Evolutionary conservation across 2,888 invertebrate species (phyloP).

Genomic region (Sminthurinus aureus): DNA sequence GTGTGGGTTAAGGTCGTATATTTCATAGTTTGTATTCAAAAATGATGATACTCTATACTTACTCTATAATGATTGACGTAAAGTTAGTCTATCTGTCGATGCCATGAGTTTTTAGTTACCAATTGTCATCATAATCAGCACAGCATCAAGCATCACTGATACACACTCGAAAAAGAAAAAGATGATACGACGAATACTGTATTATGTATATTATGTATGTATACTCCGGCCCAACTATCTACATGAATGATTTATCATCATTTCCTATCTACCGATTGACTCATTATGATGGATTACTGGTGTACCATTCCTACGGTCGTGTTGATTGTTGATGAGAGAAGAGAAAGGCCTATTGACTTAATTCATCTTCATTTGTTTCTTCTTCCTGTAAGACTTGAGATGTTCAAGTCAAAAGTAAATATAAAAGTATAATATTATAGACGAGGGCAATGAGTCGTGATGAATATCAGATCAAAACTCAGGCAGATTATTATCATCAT

Average conservation of each 20-base stretch:
- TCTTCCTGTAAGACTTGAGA: conserved; percentile 13
- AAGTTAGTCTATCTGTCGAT: conserved; percentile 23
- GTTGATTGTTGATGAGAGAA: conserved; percentile 38
- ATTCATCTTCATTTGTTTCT: background rate
- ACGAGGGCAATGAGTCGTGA: conserved; percentile 15
- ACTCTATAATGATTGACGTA: conserved; percentile 31
- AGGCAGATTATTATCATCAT: too few species aligned
- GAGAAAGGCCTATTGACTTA: conserved; percentile 33
- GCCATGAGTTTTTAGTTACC: conserved; percentile 12
- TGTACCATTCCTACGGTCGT: conserved; percentile 18
- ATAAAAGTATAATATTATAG: background rate
- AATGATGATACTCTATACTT: conserved; percentile 25
- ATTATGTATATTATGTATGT: background rate
- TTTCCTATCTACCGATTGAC: conserved; percentile 28
- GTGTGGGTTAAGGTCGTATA: conserved; percentile 35
- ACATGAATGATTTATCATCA: conserved; percentile 35
- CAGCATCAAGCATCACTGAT: background rate
- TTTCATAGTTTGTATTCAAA: background rate
- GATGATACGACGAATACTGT: too few species aligned
- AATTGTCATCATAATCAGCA: conserved; percentile 8
- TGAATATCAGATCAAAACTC: background rate
- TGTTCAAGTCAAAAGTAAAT: background rate
- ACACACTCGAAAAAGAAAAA: too few species aligned
- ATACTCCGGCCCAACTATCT: background rate
- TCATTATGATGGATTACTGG: conserved; percentile 32